Conservation (phyloP, 2,797 vertebrate species). For the Anableps anableps region DNA sequence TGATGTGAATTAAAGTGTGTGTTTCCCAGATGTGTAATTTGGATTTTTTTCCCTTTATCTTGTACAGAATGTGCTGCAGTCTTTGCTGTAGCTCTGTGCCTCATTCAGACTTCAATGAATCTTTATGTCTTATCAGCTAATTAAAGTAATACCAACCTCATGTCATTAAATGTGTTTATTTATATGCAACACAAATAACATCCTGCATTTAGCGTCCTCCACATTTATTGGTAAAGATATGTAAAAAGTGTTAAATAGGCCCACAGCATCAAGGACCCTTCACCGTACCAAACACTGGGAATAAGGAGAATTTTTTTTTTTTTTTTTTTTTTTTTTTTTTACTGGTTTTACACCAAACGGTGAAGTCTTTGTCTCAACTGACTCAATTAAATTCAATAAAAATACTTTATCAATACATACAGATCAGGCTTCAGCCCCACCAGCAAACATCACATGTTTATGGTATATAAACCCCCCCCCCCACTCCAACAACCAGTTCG, state of each 20-base stretch:
- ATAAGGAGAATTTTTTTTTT: background rate
- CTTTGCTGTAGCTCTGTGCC: conserved; percentile 57
- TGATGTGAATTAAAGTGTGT: conserved; percentile 62
- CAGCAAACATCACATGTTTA: too few relatives aligned
- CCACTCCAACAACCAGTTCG: too few relatives aligned
- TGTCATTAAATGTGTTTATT: conserved; percentile 26
- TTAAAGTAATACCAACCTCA: conserved; percentile 63
- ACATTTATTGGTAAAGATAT: background rate
- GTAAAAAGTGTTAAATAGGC: background rate
- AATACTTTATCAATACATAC: background rate
- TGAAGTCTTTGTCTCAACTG: background rate
- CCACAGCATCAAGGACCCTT: background rate
- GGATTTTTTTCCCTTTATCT: conserved; percentile 33
- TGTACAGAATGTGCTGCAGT: conserved; percentile 58
- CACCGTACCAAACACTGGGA: background rate
- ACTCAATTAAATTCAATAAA: background rate
- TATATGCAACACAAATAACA: background rate
- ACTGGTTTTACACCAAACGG: background rate
- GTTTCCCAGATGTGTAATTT: conserved; percentile 59
- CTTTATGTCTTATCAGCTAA: conserved; percentile 66
- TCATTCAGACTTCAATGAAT: conserved; percentile 59
- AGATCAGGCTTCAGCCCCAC: too few relatives aligned
- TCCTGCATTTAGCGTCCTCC: background rate
- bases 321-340: background rate
- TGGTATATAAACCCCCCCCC: too few relatives aligned